Evolutionary conservation across 2,113 vertebrate species (phyloP), one percentile per base, ranked within the genome.

Genomic region (Oncorhynchus kisutch): DNA sequence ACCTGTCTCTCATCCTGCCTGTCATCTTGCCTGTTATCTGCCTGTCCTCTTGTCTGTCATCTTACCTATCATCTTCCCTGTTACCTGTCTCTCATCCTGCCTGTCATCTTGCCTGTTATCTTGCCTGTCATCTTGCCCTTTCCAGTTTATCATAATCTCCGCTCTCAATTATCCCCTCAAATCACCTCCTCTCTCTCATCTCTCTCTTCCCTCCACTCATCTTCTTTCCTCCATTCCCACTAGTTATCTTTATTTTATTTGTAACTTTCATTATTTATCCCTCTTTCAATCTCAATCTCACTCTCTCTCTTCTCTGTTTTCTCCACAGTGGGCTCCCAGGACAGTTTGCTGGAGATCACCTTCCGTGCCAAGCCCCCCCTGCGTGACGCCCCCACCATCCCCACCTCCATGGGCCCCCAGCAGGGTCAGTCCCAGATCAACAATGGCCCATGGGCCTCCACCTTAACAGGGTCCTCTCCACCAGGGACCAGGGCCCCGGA

Each of bases 291-390:
- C 14, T 75, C n/a, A 34, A 20, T 39, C 14, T 48, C 57, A 29
- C 39, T 66, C 39, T 74, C n/a, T 73, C 16, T 13, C 9, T 45
- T 12, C 9, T 11, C 79, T 73, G 51, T 22, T 45, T 48, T 74
- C 45, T 78, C 20, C 73, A 80, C 88, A 99, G 97, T 95, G 89
- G 96, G 96, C 65, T 98, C 97, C 62, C 97, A 98, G 91, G 97
- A 99, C 93, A 98, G 97, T 82, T 93, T 99, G 86, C 90, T 99
- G 89, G 97, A 99, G 92, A 98, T 99, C 89, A 97, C 96, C 51
- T 97, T 96, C 88, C 96, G 97, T 20, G 92, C 95, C 22, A 95
- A 93, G 27, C 91, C 90, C 65, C 91, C 95, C 48, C 91, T 95
- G 70, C 94, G 91, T 1, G 94, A 96, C 66, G 89, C 92, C 16